Evolutionary conservation across 2,888 invertebrate species (phyloP), one percentile per base, ranked within the genome.

Genomic region (Cryptus viduatorius): DNA sequence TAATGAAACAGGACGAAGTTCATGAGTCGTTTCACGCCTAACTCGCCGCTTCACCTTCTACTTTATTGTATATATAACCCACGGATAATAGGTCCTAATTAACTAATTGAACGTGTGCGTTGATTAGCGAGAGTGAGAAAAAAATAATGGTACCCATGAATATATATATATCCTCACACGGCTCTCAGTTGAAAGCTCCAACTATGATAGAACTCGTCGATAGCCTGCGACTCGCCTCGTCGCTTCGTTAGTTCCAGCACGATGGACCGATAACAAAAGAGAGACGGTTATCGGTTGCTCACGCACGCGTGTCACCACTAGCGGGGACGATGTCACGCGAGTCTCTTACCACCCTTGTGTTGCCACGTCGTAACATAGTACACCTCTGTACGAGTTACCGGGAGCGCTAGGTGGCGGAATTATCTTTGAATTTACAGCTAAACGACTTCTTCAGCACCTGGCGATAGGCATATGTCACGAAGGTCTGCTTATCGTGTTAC

Each of bases 11-110:
- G 53, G 42, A 69, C 24, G 37, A 59, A n/a, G 44, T 42, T 73
- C 76, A 88, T 77, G 82, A 79, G 76, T 79, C 72, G 85, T 86
- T 90, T 89, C 88, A 87, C 86, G 86, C 86, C 85, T 88, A 76
- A 82, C 69, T 67, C 75, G 76, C 46, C 31, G 65, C 59, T 71
- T 76, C 56, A 75, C 65, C 82, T 44, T 31, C 75, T 79, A 59
- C 56, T 82, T 76, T 61, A 79, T 64, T 85, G 50, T 16, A 53
- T 31, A 31, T 31, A 65, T 44, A 19, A 37, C 12, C 24, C n/a
- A 10, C 75, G 46, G 16, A 75, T 79, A 82, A 82, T 72, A 53
- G 24, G 24, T 46, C 42, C 78, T 78, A 83, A 85, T 86, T 80
- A 85, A 79, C 76, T 85, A 79, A 79, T 78, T 82, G 79, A 81